Evolutionary conservation across 2,797 vertebrate genomes (phyloP).

Genomic region (Acipenser ruthenus): DNA sequence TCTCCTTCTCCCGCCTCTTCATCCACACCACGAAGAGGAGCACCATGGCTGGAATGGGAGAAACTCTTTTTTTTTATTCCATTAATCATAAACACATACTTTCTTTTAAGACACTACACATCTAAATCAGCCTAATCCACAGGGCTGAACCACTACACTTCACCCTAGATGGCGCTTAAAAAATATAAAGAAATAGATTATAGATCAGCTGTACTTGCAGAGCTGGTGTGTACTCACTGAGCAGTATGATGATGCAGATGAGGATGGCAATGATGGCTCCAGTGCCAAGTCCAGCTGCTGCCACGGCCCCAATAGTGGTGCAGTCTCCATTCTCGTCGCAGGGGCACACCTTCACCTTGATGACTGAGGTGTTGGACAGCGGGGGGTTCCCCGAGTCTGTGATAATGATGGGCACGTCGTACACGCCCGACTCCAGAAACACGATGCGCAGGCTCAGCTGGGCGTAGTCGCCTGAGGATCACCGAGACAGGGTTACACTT

Average conservation of each 20-base stretch:
- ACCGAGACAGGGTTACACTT: background rate
- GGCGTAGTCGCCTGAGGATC: constrained; percentile 69
- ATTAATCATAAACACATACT: no score
- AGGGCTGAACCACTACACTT: no score
- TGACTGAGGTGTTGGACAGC: constrained; percentile 76
- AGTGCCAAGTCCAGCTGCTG: constrained; percentile 77
- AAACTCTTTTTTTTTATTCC: background rate
- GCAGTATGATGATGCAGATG: constrained; percentile 82
- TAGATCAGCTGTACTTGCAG: background rate
- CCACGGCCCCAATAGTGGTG: constrained; percentile 76
- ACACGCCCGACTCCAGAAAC: constrained; percentile 83
- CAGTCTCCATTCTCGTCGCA: constrained; percentile 87
- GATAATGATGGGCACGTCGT: constrained; percentile 80
- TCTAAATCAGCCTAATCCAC: no score
- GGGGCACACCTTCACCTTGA: constrained; percentile 90
- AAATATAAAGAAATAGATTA: background rate
- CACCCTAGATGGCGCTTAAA: no score
- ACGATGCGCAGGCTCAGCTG: constrained; percentile 76
- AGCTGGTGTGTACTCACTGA: constrained; percentile 65
- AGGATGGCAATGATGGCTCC: constrained; percentile 88
- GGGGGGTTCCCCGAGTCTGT: constrained; percentile 90
- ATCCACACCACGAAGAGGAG: constrained; percentile 86
- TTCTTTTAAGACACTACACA: no score
- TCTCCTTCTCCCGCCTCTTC: constrained; percentile 82
- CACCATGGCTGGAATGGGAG: constrained; percentile 68